Percentiles rank a stretch among this genome's conserved stretches.
Evolutionary conservation across 2,113 vertebrate species (phyloP).

Genomic region (Vidua macroura): DNA sequence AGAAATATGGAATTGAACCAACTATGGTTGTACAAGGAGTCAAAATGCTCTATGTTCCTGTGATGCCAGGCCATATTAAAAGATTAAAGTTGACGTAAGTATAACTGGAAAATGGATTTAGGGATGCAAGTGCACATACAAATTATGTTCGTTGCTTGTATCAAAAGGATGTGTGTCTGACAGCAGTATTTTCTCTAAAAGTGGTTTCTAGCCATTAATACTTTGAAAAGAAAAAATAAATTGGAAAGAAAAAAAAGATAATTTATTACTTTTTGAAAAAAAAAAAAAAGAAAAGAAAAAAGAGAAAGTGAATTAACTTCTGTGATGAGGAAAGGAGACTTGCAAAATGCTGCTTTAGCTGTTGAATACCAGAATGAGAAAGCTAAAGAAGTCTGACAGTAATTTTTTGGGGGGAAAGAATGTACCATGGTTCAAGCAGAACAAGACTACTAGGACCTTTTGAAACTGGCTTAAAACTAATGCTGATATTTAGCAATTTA

Average conservation of each 20-base stretch:
- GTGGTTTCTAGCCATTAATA: not conserved
- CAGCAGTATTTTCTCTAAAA: not conserved
- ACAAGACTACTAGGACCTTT: not conserved
- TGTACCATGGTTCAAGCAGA: not conserved
- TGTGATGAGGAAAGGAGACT: not conserved
- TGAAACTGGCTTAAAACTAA: not conserved
- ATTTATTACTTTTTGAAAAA: not conserved
- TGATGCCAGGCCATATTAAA: constrained; percentile 97
- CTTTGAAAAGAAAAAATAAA: not conserved
- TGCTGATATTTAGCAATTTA: not conserved
- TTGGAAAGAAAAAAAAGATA: not conserved
- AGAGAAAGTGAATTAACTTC: not conserved
- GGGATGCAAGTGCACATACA: not conserved
- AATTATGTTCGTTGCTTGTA: not conserved
- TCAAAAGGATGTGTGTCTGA: not conserved
- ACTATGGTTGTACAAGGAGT: constrained; percentile 97
- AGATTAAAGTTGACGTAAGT: constrained; percentile 95
- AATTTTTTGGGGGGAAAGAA: not conserved
- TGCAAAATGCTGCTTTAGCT: not conserved
- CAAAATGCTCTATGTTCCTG: constrained; percentile 97
- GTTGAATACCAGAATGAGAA: not conserved
- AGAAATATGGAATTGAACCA: constrained; percentile 95
- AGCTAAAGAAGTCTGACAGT: not conserved
- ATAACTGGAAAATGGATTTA: not conserved
- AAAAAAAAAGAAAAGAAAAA: not conserved